Evolutionary conservation across 2,113 vertebrate species (phyloP).

Genomic region (Hippocampus guttulatus): DNA sequence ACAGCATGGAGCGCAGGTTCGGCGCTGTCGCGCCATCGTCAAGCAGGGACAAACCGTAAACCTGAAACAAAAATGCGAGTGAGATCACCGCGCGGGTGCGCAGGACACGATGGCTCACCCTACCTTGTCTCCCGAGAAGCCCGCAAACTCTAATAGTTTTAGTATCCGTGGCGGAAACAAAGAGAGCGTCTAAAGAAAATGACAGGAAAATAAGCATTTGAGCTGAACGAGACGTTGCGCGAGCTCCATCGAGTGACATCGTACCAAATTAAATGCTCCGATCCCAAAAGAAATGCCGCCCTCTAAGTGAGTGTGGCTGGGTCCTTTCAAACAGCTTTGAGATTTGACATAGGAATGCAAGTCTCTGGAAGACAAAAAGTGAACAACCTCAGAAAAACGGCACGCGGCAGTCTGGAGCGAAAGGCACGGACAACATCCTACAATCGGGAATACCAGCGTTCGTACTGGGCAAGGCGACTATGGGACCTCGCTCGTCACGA

Average conservation of each 20-base stretch:
- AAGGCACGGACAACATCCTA: neutral
- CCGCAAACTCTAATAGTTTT: constrained; percentile 78
- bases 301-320: constrained; percentile 73
- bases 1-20: constrained; percentile 79
- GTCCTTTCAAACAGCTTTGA: constrained; percentile 58
- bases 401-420: neutral
- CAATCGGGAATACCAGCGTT: neutral
- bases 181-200: constrained; percentile 71
- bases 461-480: too few relatives aligned
- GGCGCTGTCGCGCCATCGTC: constrained; percentile 61
- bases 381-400: neutral
- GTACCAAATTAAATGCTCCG: constrained; percentile 79
- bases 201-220: neutral
- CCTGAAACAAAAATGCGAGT: constrained; percentile 50
- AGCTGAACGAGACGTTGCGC: neutral
- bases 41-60: constrained; percentile 75
- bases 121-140: constrained; percentile 82
- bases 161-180: constrained; percentile 78
- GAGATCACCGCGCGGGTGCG: neutral
- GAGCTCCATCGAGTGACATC: constrained; percentile 12
- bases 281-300: constrained; percentile 77
- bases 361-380: constrained; percentile 59
- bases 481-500: too few relatives aligned
- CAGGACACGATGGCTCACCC: too few relatives aligned
- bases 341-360: constrained; percentile 72